phyloP scores from a whole-genome alignment of 1,140 invertebrate species.

The Goniozus legneri region DNA sequence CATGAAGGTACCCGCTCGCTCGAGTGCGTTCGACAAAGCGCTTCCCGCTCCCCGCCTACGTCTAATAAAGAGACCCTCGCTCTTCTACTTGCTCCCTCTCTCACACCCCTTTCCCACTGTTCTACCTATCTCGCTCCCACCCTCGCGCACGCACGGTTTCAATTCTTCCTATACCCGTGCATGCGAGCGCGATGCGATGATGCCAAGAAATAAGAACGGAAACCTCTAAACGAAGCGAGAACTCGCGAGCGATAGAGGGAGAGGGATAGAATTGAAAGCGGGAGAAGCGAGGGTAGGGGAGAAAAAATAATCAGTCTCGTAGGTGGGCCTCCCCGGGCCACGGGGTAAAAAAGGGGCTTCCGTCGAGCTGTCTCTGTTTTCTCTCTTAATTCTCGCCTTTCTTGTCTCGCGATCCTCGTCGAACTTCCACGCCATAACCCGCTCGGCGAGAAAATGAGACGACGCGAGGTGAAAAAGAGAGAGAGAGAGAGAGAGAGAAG shows the following conservation, averaged over 20 bases:
- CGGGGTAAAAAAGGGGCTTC: too few relatives aligned
- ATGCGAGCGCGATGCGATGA: too few relatives aligned
- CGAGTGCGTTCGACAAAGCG: constrained; percentile 38
- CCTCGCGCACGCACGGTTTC: too few relatives aligned
- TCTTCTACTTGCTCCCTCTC: constrained; percentile 13
- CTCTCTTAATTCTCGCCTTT: not conserved
- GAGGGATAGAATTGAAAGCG: constrained; percentile 6
- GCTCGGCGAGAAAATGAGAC: too few relatives aligned
- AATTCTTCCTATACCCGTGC: too few relatives aligned
- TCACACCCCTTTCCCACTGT: constrained; percentile 10
- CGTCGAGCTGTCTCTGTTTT: too few relatives aligned
- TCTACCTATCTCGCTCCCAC: too few relatives aligned
- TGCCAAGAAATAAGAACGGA: too few relatives aligned
- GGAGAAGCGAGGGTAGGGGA: not conserved
- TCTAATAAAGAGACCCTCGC: constrained; percentile 37
- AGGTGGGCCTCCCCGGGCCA: too few relatives aligned
- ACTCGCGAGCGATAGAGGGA: constrained; percentile 3
- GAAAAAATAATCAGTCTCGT: constrained; percentile 10
- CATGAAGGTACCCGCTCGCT: constrained; percentile 44
- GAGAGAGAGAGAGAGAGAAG: constrained; percentile 3
- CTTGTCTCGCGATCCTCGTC: not conserved
- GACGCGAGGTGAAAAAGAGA: not conserved
- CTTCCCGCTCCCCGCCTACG: too few relatives aligned
- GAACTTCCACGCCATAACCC: not conserved
- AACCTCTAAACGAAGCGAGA: not conserved